Conservation (phyloP, 2,888 invertebrate genomes). For the Plemyria rubiginata region DNA sequence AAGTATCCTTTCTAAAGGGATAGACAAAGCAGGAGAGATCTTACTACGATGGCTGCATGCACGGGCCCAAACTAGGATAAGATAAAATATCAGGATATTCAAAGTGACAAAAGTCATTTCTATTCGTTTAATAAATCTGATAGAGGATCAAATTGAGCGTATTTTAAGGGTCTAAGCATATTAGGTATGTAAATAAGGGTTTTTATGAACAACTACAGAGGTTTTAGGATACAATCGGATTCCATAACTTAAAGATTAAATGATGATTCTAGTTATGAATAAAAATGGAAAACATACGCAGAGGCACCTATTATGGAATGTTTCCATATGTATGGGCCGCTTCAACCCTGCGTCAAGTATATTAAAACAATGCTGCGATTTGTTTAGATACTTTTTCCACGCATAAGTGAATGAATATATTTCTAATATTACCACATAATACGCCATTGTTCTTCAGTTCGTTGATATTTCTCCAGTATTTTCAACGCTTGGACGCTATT, state of each 20-base stretch:
- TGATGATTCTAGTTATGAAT: constrained; percentile 40
- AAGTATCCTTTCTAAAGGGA: constrained; percentile 44
- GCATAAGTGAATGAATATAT: constrained; percentile 81
- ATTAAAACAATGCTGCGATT: constrained; percentile 77
- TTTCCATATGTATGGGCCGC: constrained; percentile 56
- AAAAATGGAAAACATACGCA: constrained; percentile 46
- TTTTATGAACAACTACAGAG: constrained; percentile 13
- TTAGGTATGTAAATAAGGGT: constrained; percentile 17
- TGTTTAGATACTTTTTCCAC: constrained; percentile 82
- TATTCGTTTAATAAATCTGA: constrained; percentile 45
- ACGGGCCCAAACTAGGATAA: constrained; percentile 78
- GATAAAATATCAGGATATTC: constrained; percentile 74
- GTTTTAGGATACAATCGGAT: constrained; percentile 30
- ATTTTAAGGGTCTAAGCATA: neutral
- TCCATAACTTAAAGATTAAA: constrained; percentile 38
- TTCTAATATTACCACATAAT: constrained; percentile 85
- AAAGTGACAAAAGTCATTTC: constrained; percentile 59
- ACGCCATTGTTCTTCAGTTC: constrained; percentile 81
- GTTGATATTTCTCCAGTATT: constrained; percentile 80
- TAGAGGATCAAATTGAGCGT: constrained; percentile 22
- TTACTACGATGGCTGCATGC: constrained; percentile 54
- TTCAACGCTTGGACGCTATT: constrained; percentile 73
- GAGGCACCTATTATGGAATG: constrained; percentile 46
- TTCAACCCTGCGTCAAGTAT: constrained; percentile 66
- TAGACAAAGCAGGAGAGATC: constrained; percentile 51